Conservation (phyloP, 2,113 vertebrate genomes). For the Ahaetulla prasina region DNA sequence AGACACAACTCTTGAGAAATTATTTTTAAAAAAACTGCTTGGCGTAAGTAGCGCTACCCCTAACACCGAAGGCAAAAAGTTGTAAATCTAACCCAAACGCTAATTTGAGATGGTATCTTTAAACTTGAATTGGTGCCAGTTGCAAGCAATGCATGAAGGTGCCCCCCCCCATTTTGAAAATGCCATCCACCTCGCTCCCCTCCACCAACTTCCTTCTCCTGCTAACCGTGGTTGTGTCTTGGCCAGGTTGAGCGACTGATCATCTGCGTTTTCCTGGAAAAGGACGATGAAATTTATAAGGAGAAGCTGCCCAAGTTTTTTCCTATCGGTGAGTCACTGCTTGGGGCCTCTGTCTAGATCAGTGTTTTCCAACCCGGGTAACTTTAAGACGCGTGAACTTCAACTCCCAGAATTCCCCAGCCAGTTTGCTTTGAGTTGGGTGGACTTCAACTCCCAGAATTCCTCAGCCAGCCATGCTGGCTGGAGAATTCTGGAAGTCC, state of each 20-base stretch:
- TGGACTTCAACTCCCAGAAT: background rate
- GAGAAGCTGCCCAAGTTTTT: constrained; percentile 60
- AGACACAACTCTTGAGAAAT: too few species aligned
- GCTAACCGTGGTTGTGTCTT: background rate
- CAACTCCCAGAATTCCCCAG: too few species aligned
- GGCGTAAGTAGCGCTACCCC: background rate
- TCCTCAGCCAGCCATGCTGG: too few species aligned
- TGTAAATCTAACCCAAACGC: background rate
- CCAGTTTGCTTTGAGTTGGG: too few species aligned
- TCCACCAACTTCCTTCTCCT: too few species aligned
- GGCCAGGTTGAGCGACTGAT: constrained; percentile 64
- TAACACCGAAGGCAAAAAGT: background rate
- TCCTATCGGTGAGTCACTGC: constrained; percentile 45
- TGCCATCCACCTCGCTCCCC: too few species aligned
- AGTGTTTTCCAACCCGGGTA: background rate
- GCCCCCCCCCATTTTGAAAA: background rate
- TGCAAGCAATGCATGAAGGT: background rate
- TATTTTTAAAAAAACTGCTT: too few species aligned
- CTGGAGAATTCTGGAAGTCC: background rate
- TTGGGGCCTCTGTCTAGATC: background rate
- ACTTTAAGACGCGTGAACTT: background rate
- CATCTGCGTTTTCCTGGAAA: constrained; percentile 66
- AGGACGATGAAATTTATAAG: constrained; percentile 63
- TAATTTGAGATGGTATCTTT: background rate
- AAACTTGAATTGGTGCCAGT: background rate